These are phyloP conservation scores for Toxonevra muliebris DNA, from an alignment of 2,888 invertebrate genomes.

Conservation along the genomic window DNA sequence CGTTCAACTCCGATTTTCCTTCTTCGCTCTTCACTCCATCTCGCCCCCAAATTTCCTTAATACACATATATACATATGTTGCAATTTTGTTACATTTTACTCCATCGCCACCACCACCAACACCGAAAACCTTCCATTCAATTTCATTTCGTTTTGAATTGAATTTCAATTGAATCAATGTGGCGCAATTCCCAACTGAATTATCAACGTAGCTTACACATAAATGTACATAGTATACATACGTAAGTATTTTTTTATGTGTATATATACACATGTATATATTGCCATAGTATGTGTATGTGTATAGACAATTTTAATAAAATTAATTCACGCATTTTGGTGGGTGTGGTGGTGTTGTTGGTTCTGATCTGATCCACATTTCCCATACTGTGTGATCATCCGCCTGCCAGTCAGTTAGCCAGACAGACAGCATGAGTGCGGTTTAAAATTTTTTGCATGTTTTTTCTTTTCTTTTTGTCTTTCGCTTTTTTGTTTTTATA, in stretches of 20 bases:
- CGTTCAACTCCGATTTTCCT: neutral
- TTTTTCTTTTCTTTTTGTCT: too few relatives aligned
- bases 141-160: slow-evolving; percentile 2
- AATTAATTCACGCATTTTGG: slow-evolving; percentile 7
- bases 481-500: too few relatives aligned
- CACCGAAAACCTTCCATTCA: neutral
- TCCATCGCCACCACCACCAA: neutral
- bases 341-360: neutral
- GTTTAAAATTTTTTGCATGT: too few relatives aligned
- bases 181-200: too few relatives aligned
- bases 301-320: slow-evolving; percentile 7
- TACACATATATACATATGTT: too few relatives aligned
- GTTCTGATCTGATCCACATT: neutral
- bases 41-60: neutral
- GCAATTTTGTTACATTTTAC: neutral
- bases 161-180: slow-evolving; percentile 10
- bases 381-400: neutral
- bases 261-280: neutral
- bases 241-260: too few relatives aligned
- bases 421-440: too few relatives aligned
- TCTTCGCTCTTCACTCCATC: too few relatives aligned
- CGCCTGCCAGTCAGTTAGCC: too few relatives aligned
- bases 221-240: too few relatives aligned
- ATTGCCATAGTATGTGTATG: neutral
- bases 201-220: too few relatives aligned